Evolutionary conservation across 1,140 invertebrate genomes (phyloP).

Genomic region (Rhyzopertha dominica): DNA sequence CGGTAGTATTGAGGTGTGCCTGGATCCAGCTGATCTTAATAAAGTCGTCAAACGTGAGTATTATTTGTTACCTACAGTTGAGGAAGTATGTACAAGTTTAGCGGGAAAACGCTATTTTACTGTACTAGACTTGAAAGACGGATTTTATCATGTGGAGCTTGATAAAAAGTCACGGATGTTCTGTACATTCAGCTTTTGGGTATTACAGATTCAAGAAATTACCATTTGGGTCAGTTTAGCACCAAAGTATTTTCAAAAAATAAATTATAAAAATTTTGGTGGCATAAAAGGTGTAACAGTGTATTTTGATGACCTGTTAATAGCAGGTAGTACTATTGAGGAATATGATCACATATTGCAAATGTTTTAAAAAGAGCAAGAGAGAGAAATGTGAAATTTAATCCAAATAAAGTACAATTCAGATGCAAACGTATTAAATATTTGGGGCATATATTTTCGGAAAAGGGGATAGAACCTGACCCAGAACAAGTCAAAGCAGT

Average conservation of each 20-base stretch:
- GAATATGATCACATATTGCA: conserved; percentile 34
- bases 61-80: conserved; percentile 13
- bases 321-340: conserved; percentile 18
- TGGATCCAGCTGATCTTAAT: conserved; percentile 27
- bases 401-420: conserved; percentile 31
- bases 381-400: conserved; percentile 27
- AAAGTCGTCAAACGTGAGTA: conserved; percentile 9
- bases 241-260: conserved; percentile 16
- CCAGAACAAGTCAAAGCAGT: conserved; percentile 20
- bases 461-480: conserved; percentile 21
- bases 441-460: conserved; percentile 27
- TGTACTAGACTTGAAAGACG: conserved; percentile 3
- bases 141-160: conserved; percentile 11
- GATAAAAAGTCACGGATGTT: conserved; percentile 1
- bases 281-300: conserved; percentile 25
- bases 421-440: conserved; percentile 21
- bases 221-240: conserved; percentile 3
- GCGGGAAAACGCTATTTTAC: conserved; percentile 5
- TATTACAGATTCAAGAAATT: conserved; percentile 11
- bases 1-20: conserved; percentile 25
- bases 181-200: conserved; percentile 6
- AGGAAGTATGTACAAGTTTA: conserved; percentile 10
- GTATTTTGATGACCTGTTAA: conserved; percentile 35
- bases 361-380: conserved; percentile 29
- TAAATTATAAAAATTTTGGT: conserved; percentile 20